Evolutionary conservation across 2,113 vertebrate genomes (phyloP).

Genomic region (Pleuronectes platessa): DNA sequence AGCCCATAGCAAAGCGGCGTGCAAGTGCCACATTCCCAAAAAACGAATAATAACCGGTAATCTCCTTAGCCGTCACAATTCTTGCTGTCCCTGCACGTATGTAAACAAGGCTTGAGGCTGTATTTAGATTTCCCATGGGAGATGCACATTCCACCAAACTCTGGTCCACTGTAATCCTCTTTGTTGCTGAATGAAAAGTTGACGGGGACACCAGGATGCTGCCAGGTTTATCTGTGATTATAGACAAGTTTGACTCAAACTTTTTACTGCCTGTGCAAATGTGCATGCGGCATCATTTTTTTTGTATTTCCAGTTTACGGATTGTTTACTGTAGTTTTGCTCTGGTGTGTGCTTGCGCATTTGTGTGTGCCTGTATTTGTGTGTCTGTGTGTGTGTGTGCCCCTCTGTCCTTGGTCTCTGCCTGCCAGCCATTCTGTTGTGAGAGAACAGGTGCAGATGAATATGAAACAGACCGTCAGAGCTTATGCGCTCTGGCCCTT

Average conservation of each 20-base stretch:
- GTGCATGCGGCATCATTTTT: conserved; percentile 24
- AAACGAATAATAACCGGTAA: conserved; percentile 57
- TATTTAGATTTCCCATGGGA: conserved; percentile 54
- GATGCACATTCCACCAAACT: conserved; percentile 27
- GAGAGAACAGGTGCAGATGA: conserved; percentile 72
- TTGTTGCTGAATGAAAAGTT: conserved; percentile 33
- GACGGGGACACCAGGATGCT: conserved; percentile 22
- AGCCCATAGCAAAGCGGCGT: conserved; percentile 16
- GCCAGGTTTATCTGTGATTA: conserved; percentile 14
- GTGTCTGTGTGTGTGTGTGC: conserved; percentile 26
- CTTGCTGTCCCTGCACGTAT: conserved; percentile 42
- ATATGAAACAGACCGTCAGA: conserved; percentile 67
- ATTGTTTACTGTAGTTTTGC: neutral
- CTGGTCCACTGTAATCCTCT: conserved; percentile 47
- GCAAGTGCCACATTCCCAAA: conserved; percentile 27
- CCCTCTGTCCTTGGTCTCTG: conserved; percentile 53
- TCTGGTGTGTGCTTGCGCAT: neutral
- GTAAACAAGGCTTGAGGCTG: conserved; percentile 64
- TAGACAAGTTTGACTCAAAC: conserved; percentile 5
- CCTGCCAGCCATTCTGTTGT: conserved; percentile 53
- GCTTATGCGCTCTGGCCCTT: conserved; percentile 50
- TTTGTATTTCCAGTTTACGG: conserved; percentile 17
- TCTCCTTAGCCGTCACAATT: conserved; percentile 55
- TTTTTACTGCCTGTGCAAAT: conserved; percentile 19
- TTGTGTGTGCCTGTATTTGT: conserved; percentile 17